These are phyloP conservation scores for Myxocyprinus asiaticus DNA, from an alignment of 2,113 vertebrate genomes.

Conservation along the genomic window DNA sequence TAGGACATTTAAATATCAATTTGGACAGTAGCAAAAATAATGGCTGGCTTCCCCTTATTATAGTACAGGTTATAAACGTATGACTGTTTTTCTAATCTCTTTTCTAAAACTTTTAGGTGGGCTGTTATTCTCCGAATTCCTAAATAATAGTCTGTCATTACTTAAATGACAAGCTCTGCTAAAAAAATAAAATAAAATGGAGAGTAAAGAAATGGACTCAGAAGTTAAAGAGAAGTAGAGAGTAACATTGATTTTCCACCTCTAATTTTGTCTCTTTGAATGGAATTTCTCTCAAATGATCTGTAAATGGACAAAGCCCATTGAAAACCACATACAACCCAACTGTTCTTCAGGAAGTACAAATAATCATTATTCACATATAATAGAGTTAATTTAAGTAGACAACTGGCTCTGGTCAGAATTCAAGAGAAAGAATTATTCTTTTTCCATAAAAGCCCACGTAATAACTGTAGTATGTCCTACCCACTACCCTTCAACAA, in stretches of 20 bases:
- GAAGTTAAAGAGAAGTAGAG: constrained; percentile 27
- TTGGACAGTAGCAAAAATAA: too few relatives aligned
- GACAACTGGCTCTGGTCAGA: too few relatives aligned
- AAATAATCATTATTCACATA: constrained; percentile 2
- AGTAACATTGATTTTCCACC: constrained; percentile 29
- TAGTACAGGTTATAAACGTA: too few relatives aligned
- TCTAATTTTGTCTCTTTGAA: background rate
- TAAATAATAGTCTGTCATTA: constrained; percentile 43
- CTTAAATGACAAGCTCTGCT: constrained; percentile 26
- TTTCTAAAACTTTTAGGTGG: background rate
- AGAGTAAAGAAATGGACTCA: constrained; percentile 23
- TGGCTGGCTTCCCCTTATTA: too few relatives aligned
- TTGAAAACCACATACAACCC: constrained; percentile 7
- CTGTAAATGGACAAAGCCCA: constrained; percentile 28
- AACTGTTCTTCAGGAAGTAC: constrained; percentile 2
- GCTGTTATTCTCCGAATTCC: constrained; percentile 28
- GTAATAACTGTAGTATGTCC: background rate
- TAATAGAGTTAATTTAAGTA: background rate
- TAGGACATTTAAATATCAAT: too few relatives aligned
- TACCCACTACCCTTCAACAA: too few relatives aligned
- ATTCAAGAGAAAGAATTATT: too few relatives aligned
- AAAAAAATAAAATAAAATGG: constrained; percentile 22
- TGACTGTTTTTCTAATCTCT: constrained; percentile 34
- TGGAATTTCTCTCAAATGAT: constrained; percentile 9
- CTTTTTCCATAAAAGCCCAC: background rate